Evolutionary conservation across 2,888 invertebrate species (phyloP).

Genomic region (Anodontia alba): DNA sequence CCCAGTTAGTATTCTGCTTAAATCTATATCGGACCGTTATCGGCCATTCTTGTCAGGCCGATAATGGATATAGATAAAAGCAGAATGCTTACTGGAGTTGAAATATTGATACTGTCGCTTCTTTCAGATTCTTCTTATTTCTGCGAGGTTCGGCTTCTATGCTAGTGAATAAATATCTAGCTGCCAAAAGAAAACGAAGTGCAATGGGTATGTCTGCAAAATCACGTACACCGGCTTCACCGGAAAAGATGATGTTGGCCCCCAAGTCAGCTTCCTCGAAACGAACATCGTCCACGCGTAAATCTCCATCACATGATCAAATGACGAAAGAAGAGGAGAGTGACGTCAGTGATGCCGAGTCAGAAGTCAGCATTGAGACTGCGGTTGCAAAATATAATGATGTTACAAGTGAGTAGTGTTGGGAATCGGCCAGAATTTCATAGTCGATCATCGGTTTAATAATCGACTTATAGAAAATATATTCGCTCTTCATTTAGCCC

Average conservation of each 20-base stretch:
- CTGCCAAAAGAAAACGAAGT: constrained; percentile 12
- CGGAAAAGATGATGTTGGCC: constrained; percentile 9
- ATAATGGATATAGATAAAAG: too few relatives aligned
- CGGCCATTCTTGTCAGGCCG: too few relatives aligned
- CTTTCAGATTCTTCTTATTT: constrained; percentile 37
- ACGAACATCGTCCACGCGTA: background rate
- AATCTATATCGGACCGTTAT: too few relatives aligned
- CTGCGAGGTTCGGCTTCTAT: constrained; percentile 49
- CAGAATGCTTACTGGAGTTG: too few relatives aligned
- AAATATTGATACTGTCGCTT: too few relatives aligned
- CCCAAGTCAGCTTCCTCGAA: constrained; percentile 5
- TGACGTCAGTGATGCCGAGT: constrained; percentile 29
- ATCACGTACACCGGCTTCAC: constrained; percentile 28
- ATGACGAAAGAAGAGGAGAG: constrained; percentile 17
- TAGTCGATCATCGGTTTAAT: too few relatives aligned
- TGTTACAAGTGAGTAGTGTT: background rate
- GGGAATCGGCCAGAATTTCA: too few relatives aligned
- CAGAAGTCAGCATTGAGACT: constrained; percentile 23
- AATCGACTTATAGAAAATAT: too few relatives aligned
- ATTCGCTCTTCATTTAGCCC: too few relatives aligned
- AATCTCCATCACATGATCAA: constrained; percentile 7
- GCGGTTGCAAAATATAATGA: background rate
- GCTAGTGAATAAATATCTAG: constrained; percentile 43
- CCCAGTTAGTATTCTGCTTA: too few relatives aligned
- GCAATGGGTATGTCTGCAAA: constrained; percentile 23